Conservation (phyloP, 1,140 invertebrate genomes). For the Cherax quadricarinatus region DNA sequence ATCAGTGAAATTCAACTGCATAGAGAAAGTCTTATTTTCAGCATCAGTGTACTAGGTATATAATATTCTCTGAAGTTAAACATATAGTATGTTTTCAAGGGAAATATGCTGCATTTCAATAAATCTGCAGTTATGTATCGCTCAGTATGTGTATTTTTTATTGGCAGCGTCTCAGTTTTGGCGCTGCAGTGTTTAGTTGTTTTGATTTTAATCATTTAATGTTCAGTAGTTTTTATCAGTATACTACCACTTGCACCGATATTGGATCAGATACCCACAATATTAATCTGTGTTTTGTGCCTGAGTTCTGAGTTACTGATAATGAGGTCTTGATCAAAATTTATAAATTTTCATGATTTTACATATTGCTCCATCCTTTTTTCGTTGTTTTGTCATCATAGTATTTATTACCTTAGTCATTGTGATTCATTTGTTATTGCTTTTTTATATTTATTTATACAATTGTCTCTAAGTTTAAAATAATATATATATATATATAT, state of each 20-base stretch:
- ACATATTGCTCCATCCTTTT: neutral
- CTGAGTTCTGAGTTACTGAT: neutral
- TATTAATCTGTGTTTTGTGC: neutral
- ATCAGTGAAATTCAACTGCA: neutral
- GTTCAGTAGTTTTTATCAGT: neutral
- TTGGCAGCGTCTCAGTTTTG: neutral
- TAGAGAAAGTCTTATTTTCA: neutral
- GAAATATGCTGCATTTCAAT: neutral
- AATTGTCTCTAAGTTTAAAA: conserved; percentile 11
- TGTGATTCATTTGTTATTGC: neutral
- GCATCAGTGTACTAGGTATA: neutral
- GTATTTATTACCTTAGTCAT: neutral
- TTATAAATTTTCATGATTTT: neutral
- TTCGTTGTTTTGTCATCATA: neutral
- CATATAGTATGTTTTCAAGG: neutral
- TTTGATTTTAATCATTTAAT: neutral
- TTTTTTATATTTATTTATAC: conserved; percentile 29
- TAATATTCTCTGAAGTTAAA: neutral
- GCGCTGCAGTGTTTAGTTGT: neutral
- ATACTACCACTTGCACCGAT: neutral
- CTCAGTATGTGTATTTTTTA: neutral
- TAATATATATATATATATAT: conserved; percentile 31
- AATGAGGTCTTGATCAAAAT: neutral
- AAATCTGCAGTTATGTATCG: neutral
- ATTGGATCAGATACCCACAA: neutral